Conservation (phyloP, 2,113 vertebrate species). For the Brachyhypopomus gauderio region DNA sequence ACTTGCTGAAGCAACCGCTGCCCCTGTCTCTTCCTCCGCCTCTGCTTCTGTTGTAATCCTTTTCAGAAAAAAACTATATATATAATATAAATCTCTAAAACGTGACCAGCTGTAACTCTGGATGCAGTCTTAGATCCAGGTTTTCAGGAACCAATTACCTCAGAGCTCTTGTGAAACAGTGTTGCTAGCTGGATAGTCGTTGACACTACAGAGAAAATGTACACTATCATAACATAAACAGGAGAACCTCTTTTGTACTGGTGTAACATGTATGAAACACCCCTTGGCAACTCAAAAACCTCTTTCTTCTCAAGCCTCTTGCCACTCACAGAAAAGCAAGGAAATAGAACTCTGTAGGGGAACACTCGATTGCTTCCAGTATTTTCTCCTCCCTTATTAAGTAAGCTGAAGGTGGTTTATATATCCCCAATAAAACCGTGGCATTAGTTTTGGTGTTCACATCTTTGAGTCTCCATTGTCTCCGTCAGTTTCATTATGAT, state of each 20-base stretch:
- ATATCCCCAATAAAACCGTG: conserved; percentile 14
- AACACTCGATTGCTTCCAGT: conserved; percentile 71
- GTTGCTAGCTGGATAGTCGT: conserved; percentile 77
- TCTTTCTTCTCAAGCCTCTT: conserved; percentile 59
- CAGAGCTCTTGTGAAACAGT: conserved; percentile 81
- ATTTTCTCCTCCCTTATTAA: conserved; percentile 8
- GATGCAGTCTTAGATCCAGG: conserved; percentile 79
- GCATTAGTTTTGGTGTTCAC: neutral
- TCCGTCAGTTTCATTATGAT: neutral
- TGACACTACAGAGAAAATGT: conserved; percentile 67
- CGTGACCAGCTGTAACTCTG: conserved; percentile 75
- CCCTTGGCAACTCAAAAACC: conserved; percentile 71
- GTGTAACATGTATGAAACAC: conserved; percentile 66
- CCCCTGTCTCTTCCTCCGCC: conserved; percentile 29
- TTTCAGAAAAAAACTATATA: conserved; percentile 56
- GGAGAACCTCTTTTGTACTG: conserved; percentile 68
- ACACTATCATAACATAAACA: conserved; percentile 60
- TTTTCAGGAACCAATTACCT: conserved; percentile 88
- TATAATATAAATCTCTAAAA: conserved; percentile 56
- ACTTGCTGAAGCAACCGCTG: conserved; percentile 80
- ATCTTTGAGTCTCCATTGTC: conserved; percentile 3
- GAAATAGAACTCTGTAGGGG: conserved; percentile 69
- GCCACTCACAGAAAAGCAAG: conserved; percentile 60
- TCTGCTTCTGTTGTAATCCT: conserved; percentile 62
- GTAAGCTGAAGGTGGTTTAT: conserved; percentile 26